phyloP scores from a whole-genome alignment of 2,113 vertebrate genomes.

The Serilophus lunatus region DNA sequence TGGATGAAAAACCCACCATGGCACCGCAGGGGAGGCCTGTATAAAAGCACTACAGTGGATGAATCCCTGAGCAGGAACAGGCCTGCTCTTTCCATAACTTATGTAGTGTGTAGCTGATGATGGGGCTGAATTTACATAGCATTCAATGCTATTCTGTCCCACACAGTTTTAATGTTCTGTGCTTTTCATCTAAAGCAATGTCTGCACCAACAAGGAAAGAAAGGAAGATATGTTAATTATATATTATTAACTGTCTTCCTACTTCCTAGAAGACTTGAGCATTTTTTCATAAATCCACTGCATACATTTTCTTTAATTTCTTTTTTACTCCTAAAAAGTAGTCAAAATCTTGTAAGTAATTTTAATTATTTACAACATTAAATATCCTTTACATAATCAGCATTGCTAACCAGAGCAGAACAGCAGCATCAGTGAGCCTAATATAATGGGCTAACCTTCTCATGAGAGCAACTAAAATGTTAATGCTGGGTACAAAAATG shows the following conservation, averaged over 20 bases:
- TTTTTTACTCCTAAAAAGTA: not conserved
- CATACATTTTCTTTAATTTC: not conserved
- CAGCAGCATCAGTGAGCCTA: not conserved
- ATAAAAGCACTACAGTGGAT: not conserved
- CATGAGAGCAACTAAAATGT: not conserved
- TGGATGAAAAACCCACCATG: not conserved
- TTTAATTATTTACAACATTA: not conserved
- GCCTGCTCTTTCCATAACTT: not conserved
- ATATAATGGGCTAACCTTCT: not conserved
- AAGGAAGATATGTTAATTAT: conserved; percentile 23
- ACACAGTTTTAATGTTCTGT: not conserved
- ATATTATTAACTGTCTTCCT: not conserved
- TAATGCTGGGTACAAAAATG: not conserved
- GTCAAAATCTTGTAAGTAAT: not conserved
- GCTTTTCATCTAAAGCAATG: not conserved
- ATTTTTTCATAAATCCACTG: not conserved
- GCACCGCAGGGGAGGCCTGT: not conserved
- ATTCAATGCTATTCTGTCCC: not conserved
- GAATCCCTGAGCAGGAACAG: not conserved
- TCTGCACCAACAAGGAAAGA: not conserved
- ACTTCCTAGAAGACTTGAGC: not conserved
- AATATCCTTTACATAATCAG: not conserved
- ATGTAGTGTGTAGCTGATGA: accelerated
- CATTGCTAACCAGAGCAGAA: not conserved
- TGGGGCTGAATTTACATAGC: not conserved